phyloP scores from a whole-genome alignment of 2,888 invertebrate genomes.

The Dimorphilus gyrociliatus region DNA sequence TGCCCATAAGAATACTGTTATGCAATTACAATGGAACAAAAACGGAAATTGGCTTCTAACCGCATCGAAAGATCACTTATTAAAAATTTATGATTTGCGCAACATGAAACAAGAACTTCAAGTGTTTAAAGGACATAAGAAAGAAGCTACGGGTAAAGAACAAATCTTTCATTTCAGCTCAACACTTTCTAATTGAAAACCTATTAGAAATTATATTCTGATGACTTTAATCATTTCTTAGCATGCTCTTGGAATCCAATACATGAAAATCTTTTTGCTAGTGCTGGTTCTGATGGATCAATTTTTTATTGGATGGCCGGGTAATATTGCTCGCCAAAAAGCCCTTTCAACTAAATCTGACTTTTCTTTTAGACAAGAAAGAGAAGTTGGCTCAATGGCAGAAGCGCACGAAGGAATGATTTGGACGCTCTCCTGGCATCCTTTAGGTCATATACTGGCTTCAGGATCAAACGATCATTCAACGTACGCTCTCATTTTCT shows the following conservation, averaged over 20 bases:
- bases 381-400: constrained; percentile 93
- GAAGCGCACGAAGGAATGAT: constrained; percentile 98
- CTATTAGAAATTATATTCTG: background rate
- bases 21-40: constrained; percentile 97
- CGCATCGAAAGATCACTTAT: constrained; percentile 88
- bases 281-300: constrained; percentile 95
- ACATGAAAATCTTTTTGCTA: constrained; percentile 90
- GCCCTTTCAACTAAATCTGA: constrained; percentile 1
- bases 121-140: constrained; percentile 95
- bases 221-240: constrained; percentile 14
- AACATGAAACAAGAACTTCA: constrained; percentile 88
- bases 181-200: no score
- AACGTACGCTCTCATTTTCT: constrained; percentile 31
- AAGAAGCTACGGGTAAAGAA: constrained; percentile 62
- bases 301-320: constrained; percentile 98
- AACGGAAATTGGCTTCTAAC: constrained; percentile 99
- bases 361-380: constrained; percentile 46
- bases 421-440: constrained; percentile 99
- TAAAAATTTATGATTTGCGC: constrained; percentile 91
- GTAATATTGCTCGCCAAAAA: no score
- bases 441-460: constrained; percentile 90
- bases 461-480: constrained; percentile 99
- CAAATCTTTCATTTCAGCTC: constrained; percentile 5
- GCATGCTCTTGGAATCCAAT: constrained; percentile 83
- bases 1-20: constrained; percentile 97